Base-by-base conservation (phyloP, 1,140 invertebrate species). In the Aporrectodea caliginosa region DNA sequence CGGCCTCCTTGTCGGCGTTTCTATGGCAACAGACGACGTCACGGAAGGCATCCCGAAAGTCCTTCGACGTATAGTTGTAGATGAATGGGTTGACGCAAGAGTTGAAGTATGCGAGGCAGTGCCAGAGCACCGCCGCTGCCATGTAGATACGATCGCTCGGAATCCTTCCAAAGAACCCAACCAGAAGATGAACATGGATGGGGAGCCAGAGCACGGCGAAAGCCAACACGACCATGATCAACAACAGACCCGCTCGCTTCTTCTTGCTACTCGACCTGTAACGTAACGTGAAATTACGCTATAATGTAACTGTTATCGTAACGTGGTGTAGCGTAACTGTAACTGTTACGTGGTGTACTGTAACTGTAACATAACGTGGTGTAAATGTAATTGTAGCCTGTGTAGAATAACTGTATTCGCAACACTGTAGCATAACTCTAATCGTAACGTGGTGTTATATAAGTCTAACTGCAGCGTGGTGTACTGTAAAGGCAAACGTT, bases 71-170 rank as follows among this genome's bases (percentile, higher is more conserved):
- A 68, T 73, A 79, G 71, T 79, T 79, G 34, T 81, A 81, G 27
- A 81, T 81, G 71, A 81, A 79, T 16, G 81, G 81, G 69, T 81
- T 81, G n/a, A 81, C 73, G 35, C 78, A 79, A 6, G 81, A 80
- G 30, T 81, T 81, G 31, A 77, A 34, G 43, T 81, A 81, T 33
- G 81, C 81, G 32, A 81, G 71, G 27, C 78, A 80, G 72, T 80
- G 80, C n/a, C 74, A 76, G 31, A 80, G 33, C 31, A 78, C 30
- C 16, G 22, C 31, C 22, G 35, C 27, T n/a, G 68, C 35, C 22
- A 32, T 34, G 30, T 70, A 70, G 14, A 78, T 1, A 68, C 31
- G 27, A 68, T 31, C 32, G 29, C 70, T 2, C 22, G 73, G 73
- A 32, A 75, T 22, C 1, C 16, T 16, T 27, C 58, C 77, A 34